Conservation (phyloP, 2,113 vertebrate species). For the Leptobrachium ailaonicum region DNA sequence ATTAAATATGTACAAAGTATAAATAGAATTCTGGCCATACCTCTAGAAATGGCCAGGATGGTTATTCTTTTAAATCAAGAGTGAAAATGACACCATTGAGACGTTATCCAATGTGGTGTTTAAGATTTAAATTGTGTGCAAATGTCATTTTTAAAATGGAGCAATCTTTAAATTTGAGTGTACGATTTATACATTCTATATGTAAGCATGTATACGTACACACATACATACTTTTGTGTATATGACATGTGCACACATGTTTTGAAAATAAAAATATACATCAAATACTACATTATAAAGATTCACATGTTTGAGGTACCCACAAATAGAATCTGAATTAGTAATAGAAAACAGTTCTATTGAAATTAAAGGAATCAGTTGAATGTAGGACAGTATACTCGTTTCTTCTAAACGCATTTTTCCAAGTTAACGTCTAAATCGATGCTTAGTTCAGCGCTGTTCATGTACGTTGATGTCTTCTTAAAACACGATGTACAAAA, state of each 20-base stretch:
- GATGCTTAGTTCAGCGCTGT: not conserved
- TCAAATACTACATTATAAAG: constrained; percentile 15
- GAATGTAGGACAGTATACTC: constrained; percentile 9
- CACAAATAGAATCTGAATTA: not conserved
- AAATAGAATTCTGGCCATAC: no score
- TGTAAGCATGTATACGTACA: not conserved
- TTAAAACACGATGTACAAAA: constrained; percentile 21
- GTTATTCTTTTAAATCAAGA: no score
- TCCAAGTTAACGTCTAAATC: constrained; percentile 17
- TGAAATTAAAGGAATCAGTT: constrained; percentile 8
- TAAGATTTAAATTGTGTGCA: no score
- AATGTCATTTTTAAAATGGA: no score
- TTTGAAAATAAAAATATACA: not conserved
- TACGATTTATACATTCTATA: no score
- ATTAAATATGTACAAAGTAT: not conserved
- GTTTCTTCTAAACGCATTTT: constrained; percentile 23
- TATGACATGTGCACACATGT: no score
- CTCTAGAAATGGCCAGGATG: no score
- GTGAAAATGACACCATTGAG: no score
- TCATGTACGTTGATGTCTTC: constrained; percentile 23
- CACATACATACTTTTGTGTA: not conserved
- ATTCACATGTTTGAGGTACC: constrained; percentile 7
- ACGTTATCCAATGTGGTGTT: no score
- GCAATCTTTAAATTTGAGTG: no score
- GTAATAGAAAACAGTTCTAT: constrained; percentile 27